These are phyloP conservation scores for Lasioglossum albipes DNA, from an alignment of 1,140 invertebrate species.

Conservation along the genomic window DNA sequence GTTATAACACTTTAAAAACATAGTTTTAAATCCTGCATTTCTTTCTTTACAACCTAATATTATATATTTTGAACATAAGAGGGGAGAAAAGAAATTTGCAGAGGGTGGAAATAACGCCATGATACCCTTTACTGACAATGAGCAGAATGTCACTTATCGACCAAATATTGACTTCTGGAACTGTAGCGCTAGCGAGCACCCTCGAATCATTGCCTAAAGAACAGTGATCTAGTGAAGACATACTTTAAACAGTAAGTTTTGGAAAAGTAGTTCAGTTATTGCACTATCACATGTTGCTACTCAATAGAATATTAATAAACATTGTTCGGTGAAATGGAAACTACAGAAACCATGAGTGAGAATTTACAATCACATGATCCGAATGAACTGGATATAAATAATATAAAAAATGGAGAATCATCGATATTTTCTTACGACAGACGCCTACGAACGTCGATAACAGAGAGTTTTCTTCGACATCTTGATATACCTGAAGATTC, in stretches of 20 bases:
- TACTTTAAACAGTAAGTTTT: not conserved
- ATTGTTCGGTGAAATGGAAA: constrained; percentile 1
- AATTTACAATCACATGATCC: not conserved
- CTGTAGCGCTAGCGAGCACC: constrained; percentile 14
- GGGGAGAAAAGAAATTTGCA: too few relatives aligned
- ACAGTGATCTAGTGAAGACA: not conserved
- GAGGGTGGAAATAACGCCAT: not conserved
- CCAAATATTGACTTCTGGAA: constrained; percentile 43
- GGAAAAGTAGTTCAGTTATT: constrained; percentile 19
- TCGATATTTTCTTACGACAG: constrained; percentile 13
- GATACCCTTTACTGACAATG: not conserved
- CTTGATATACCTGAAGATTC: constrained; percentile 49
- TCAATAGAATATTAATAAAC: not conserved
- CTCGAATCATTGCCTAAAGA: constrained; percentile 32
- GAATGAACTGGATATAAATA: not conserved
- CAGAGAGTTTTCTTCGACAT: constrained; percentile 51
- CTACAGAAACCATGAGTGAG: not conserved
- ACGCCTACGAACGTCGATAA: constrained; percentile 54
- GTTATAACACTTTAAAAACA: too few relatives aligned
- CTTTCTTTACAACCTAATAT: too few relatives aligned
- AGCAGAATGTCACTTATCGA: constrained; percentile 43
- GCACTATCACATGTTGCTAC: constrained; percentile 7
- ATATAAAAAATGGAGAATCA: not conserved
- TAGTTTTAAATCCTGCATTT: too few relatives aligned
- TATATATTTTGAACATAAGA: too few relatives aligned